Conservation (phyloP, 1,140 invertebrate species). For the Theocolax elegans region DNA sequence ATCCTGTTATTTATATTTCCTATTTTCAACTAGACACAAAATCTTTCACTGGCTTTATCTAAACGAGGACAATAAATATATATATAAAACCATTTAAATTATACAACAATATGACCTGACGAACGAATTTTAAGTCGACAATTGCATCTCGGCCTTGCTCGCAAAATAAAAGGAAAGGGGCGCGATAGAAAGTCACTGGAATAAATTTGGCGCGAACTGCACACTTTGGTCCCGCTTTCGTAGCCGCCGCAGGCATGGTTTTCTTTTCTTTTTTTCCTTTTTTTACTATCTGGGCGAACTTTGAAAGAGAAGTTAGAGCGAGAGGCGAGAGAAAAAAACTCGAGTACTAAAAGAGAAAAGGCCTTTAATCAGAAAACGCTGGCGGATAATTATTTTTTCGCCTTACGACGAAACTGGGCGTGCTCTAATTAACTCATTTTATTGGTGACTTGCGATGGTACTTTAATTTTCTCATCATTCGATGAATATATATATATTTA, state of each 20-base stretch:
- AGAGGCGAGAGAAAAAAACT: background rate
- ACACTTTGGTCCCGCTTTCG: background rate
- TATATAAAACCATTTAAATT: too few species aligned
- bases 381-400: conserved; percentile 17
- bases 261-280: background rate
- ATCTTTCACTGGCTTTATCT: too few species aligned
- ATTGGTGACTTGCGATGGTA: background rate
- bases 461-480: background rate
- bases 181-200: background rate
- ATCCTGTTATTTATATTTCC: too few species aligned
- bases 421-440: conserved; percentile 17
- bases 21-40: too few species aligned
- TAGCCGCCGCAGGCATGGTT: background rate
- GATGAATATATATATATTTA: too few species aligned
- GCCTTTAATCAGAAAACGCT: conserved; percentile 10
- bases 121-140: background rate
- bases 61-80: too few species aligned
- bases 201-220: conserved; percentile 25
- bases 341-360: background rate
- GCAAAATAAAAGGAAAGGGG: background rate
- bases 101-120: background rate
- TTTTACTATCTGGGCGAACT: background rate
- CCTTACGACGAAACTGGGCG: background rate
- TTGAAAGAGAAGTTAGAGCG: background rate
- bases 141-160: background rate